Conservation (phyloP, 1,140 invertebrate genomes). For the Listronotus bonariensis region DNA sequence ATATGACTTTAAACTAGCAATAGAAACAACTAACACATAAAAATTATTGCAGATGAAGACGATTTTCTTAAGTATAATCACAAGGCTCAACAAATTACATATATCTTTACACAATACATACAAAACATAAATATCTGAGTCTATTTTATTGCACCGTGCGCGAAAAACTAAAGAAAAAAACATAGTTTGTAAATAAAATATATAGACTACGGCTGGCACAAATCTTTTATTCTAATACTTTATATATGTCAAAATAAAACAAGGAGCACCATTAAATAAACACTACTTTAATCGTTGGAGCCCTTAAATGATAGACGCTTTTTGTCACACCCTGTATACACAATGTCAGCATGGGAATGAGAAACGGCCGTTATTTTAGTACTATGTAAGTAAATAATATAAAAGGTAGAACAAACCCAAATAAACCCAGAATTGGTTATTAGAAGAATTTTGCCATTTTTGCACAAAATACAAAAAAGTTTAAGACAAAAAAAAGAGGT, state of each 20-base stretch:
- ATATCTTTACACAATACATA: constrained; percentile 14
- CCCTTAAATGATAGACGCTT: no score
- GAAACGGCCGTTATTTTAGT: no score
- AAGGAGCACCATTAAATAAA: constrained; percentile 32
- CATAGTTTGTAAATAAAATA: constrained; percentile 2
- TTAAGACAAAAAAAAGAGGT: no score
- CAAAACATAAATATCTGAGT: constrained; percentile 16
- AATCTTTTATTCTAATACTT: constrained; percentile 1
- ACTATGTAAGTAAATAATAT: no score
- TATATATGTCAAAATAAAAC: constrained; percentile 21
- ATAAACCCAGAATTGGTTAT: no score
- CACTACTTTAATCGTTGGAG: neutral
- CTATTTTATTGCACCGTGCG: constrained; percentile 30
- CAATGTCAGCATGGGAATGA: no score
- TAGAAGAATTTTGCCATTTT: no score
- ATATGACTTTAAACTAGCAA: constrained; percentile 14
- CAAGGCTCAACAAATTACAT: constrained; percentile 13
- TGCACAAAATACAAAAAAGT: no score
- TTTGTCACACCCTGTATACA: no score
- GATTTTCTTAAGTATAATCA: constrained; percentile 23
- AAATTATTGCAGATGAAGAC: constrained; percentile 17
- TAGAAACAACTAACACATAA: constrained; percentile 17
- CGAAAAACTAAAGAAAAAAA: constrained; percentile 12
- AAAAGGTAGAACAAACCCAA: no score
- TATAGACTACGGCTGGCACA: constrained; percentile 13